Evolutionary conservation across 2,888 invertebrate genomes (phyloP), one percentile per base, ranked within the genome.

Genomic region (Pammene aurita): DNA sequence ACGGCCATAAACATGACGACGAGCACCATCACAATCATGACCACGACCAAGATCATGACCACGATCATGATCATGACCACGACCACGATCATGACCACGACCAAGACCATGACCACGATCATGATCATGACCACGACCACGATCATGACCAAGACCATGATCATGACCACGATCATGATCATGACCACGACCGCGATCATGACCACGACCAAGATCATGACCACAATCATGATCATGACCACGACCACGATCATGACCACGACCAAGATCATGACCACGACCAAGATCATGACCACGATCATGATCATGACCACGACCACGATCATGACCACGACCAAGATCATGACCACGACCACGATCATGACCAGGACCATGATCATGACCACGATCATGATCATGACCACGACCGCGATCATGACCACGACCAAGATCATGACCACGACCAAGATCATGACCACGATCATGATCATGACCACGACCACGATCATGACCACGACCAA

Each of bases 1-100:
- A 60, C 26, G 26, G 26, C 26, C 26, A 26, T 26, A n/a, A n/a
- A 7, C 70, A 73, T 18, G 57, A 60, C 6, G 70, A 76, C 38
- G 66, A 6, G 41, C n/a, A n/a, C n/a, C n/a, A n/a, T n/a, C n/a
- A n/a, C n/a, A 50, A 58, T 7, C 42, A 61, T 5, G 48, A 61
- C 7, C 52, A n/a, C 5, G 26, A 50, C 9, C 50, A 10, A 1
- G 48, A 61, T 9, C 35, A 65, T 7, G 61, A 67, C 5, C 44
- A 70, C 16, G 48, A 50, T 2, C 38, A 71, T 10, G 16, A 70
- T 0, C 46, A 60, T 18, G 18, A 58, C 0, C 52, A 65, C 11
- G 58, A 65, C 13, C 64, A 65, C 14, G 64, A 64, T 1, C 58
- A 62, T n/a, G 60, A 63, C 5, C 58, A 71, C 42, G 68, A 66